Conservation (phyloP, 1,140 invertebrate genomes). For the Samia ricini region DNA sequence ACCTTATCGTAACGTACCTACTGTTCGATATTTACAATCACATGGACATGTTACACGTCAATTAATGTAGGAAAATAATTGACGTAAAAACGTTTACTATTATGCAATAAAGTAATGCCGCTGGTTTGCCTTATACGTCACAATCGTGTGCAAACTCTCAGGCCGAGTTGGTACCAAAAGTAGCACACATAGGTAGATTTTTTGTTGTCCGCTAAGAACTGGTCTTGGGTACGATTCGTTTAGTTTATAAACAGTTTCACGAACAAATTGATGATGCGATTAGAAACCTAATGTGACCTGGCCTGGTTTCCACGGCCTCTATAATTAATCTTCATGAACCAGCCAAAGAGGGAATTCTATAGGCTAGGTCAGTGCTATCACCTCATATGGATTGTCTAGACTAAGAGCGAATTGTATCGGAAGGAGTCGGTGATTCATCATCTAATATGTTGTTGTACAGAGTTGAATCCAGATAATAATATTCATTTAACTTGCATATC, state of each 20-base stretch:
- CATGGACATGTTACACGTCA: slow-evolving; percentile 57
- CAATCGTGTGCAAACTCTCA: slow-evolving; percentile 21
- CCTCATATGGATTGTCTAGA: slow-evolving; percentile 36
- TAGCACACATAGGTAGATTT: slow-evolving; percentile 32
- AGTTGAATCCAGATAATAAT: neutral
- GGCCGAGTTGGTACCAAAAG: slow-evolving; percentile 27
- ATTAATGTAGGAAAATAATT: slow-evolving; percentile 67
- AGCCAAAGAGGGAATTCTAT: slow-evolving; percentile 48
- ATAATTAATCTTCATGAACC: slow-evolving; percentile 38
- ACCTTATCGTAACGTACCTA: slow-evolving; percentile 11
- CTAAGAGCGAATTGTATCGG: neutral
- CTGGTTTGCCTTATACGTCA: slow-evolving; percentile 47
- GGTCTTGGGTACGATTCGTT: slow-evolving; percentile 33
- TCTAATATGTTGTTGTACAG: neutral
- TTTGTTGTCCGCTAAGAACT: slow-evolving; percentile 24
- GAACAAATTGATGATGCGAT: slow-evolving; percentile 33
- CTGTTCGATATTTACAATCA: slow-evolving; percentile 57
- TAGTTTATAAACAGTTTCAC: slow-evolving; percentile 24
- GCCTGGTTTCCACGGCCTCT: slow-evolving; percentile 35
- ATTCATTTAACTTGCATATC: too few species aligned
- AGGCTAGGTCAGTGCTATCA: slow-evolving; percentile 42
- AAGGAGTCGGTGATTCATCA: neutral
- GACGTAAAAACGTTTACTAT: slow-evolving; percentile 57
- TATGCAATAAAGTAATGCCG: slow-evolving; percentile 54
- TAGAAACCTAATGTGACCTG: slow-evolving; percentile 34